Evolutionary conservation across 2,888 invertebrate species (phyloP), one percentile per base, ranked within the genome.

Genomic region (Noctua pronuba): DNA sequence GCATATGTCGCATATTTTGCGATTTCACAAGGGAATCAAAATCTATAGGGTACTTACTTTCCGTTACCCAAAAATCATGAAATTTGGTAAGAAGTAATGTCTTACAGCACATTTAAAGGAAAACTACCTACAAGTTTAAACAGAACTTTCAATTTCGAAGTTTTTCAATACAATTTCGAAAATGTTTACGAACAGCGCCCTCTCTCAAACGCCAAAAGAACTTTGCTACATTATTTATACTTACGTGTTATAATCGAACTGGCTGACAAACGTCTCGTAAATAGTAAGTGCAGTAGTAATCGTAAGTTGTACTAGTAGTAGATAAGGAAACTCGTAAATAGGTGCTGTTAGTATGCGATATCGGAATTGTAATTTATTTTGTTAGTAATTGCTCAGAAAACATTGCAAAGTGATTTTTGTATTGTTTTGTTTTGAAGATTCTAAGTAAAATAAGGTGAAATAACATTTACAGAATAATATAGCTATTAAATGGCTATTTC

Each of bases 271-370:
- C 46, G 41, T 16, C n/a, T 66, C 74, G 74, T 70, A 41, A 38
- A 46, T 60, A 64, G 72, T 82, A 76, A 69, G 49, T 28, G 28
- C 4, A 21, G 68, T 82, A 72, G 82, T 85, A 82, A 68, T 64
- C 24, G 67, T 55, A 68, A 38, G 13, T 28, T 41, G 52, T 68
- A 60, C 28, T 75, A 41, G 55, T 62, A 81, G 31, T 35, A 21
- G 82, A 85, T 85, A 85, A 85, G 69, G n/a, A 71, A 44, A 35
- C 21, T 77, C 16, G 8, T 79, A n/a, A 18, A 35, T 28, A 28
- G 8, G 8, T 28, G 11, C 16, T 62, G 28, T 55, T 28, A 44
- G 6, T 52, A 64, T 38, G 52, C 38, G 38, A 66, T 83, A 58
- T 44, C 5, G 21, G 18, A 38, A 49, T 52, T n/a, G 31, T 49